Percentiles rank a stretch among this genome's conserved stretches.
These are phyloP conservation scores for Lichenostomus cassidix DNA, from an alignment of 2,113 vertebrate species.

Conservation along the genomic window DNA sequence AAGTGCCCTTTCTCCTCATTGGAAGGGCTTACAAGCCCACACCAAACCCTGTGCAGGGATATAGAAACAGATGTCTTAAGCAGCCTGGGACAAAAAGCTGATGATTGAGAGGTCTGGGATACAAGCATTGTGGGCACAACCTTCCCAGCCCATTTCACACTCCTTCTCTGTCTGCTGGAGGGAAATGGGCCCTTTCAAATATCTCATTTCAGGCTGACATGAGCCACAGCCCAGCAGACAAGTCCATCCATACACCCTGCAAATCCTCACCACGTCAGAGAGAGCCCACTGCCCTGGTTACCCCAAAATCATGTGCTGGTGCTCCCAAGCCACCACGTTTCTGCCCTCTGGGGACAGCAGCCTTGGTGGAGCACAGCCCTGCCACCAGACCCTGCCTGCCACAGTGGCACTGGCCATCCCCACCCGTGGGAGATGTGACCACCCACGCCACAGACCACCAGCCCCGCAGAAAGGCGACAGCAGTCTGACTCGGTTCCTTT, in stretches of 20 bases:
- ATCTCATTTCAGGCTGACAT: background rate
- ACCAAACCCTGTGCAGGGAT: background rate
- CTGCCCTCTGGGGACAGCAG: background rate
- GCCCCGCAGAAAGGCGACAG: background rate
- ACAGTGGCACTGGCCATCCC: background rate
- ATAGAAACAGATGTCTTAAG: background rate
- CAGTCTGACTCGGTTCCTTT: background rate
- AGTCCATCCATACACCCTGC: background rate
- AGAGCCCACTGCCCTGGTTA: background rate
- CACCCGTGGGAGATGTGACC: rapidly evolving
- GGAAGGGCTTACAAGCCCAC: background rate
- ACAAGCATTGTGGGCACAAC: background rate
- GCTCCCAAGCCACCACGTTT: background rate
- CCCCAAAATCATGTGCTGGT: background rate
- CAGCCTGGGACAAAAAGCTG: background rate
- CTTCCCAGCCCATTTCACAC: background rate
- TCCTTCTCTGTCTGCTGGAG: background rate
- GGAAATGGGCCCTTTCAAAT: background rate
- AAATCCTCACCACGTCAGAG: background rate
- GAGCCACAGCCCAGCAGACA: background rate
- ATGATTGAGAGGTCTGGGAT: background rate
- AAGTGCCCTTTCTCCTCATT: background rate
- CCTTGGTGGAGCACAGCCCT: background rate
- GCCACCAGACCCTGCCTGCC: background rate
- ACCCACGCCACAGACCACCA: rapidly evolving